phyloP scores from a whole-genome alignment of 2,797 vertebrate species.

The Ceryle rudis region DNA sequence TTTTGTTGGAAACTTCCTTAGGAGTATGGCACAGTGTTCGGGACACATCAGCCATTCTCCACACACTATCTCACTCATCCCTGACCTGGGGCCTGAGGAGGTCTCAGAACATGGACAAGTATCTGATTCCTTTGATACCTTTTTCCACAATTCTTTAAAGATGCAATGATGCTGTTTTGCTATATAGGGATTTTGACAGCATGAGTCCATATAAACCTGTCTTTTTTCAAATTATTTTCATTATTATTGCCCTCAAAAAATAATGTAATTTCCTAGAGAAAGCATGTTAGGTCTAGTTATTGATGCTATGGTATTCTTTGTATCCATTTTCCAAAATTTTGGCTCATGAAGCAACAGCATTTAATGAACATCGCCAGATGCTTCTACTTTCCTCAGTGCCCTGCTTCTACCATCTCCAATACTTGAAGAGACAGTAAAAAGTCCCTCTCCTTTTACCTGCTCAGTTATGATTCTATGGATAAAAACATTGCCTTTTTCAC shows the following conservation, averaged over 20 bases:
- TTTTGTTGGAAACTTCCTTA: not conserved
- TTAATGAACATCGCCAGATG: not conserved
- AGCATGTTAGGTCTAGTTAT: not conserved
- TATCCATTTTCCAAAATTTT: not conserved
- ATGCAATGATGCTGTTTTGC: accelerated
- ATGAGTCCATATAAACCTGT: not conserved
- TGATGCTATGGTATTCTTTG: not conserved
- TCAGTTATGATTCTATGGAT: not conserved
- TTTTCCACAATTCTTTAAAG: not conserved
- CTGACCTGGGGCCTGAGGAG: not conserved
- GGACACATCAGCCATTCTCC: not conserved
- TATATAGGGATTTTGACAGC: not conserved
- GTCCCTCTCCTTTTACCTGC: not conserved
- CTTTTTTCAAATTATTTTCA: not conserved
- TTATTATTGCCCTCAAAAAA: not conserved
- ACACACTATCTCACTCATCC: not conserved
- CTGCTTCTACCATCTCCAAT: not conserved
- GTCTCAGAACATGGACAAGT: not conserved
- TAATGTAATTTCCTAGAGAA: not conserved
- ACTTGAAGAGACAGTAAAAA: not conserved
- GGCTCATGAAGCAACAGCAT: not conserved
- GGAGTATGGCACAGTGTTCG: not conserved
- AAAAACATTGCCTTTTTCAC: not conserved
- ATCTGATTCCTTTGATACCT: not conserved
- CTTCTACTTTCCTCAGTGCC: not conserved